These are phyloP conservation scores for Sepioteuthis lessoniana DNA, from an alignment of 2,888 invertebrate genomes.

Conservation along the genomic window DNA sequence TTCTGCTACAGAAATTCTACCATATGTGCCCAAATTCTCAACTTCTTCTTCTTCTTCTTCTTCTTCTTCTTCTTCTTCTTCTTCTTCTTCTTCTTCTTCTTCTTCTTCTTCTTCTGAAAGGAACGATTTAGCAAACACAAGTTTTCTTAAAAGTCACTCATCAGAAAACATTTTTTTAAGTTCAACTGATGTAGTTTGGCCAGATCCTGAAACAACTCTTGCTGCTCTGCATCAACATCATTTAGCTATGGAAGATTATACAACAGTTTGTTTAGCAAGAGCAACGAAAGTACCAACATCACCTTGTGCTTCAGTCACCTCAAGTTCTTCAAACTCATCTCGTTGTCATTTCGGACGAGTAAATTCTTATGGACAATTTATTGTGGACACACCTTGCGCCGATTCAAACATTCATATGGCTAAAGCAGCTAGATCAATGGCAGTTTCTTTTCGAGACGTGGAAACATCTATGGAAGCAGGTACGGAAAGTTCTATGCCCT, in stretches of 20 bases:
- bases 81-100: neutral
- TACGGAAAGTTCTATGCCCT: neutral
- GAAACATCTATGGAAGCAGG: neutral
- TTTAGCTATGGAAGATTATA: neutral
- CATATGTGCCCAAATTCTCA: neutral
- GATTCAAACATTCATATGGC: neutral
- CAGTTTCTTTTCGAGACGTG: neutral
- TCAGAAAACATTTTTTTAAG: neutral
- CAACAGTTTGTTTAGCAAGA: neutral
- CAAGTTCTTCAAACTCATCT: neutral
- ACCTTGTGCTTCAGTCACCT: neutral
- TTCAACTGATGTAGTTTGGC: neutral
- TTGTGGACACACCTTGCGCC: neutral
- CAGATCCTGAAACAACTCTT: neutral
- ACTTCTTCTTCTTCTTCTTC: neutral
- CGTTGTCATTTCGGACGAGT: neutral
- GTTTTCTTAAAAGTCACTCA: neutral
- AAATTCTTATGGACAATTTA: neutral
- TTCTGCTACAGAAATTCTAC: neutral
- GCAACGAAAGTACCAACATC: neutral
- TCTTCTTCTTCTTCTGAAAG: neutral
- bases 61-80: too few relatives aligned
- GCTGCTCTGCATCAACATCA: neutral
- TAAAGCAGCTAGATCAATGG: neutral
- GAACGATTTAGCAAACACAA: neutral